phyloP scores from a whole-genome alignment of 2,888 invertebrate species.

The Pollenia labialis region DNA sequence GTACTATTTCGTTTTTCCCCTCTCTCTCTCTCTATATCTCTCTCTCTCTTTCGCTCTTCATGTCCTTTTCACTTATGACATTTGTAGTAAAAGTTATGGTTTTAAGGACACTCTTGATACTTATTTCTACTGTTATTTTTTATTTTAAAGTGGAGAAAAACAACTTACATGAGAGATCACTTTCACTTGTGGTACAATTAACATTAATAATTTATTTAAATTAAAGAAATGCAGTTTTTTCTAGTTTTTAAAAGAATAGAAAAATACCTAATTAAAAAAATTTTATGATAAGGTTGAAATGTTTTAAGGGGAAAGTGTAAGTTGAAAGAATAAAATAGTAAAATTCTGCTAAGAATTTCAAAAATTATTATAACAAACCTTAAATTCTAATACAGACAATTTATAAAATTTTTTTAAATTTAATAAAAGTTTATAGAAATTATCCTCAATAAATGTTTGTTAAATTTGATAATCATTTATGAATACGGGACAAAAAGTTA shows the following conservation, averaged over 20 bases:
- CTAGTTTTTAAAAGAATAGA: background rate
- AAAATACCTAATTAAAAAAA: background rate
- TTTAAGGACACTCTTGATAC: conserved; percentile 61
- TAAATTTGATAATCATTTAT: too few species aligned
- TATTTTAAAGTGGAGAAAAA: conserved; percentile 36
- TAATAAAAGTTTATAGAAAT: too few species aligned
- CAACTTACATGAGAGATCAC: conserved; percentile 50
- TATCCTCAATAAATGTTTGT: too few species aligned
- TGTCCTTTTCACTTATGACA: conserved; percentile 24
- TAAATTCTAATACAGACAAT: too few species aligned
- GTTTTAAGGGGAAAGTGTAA: background rate
- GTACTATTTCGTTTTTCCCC: conserved; percentile 31
- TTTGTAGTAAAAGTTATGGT: conserved; percentile 68
- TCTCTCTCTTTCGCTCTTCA: background rate
- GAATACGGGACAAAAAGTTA: too few species aligned
- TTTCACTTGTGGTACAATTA: conserved; percentile 49
- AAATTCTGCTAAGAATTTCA: too few species aligned
- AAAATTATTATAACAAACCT: too few species aligned
- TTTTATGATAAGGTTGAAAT: background rate
- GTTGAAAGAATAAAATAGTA: too few species aligned
- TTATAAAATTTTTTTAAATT: too few species aligned
- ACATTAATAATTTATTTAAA: conserved; percentile 14
- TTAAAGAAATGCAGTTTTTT: conserved; percentile 9
- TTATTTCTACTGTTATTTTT: conserved; percentile 25
- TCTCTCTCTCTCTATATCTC: background rate